A percentile compares a stretch with the other conserved stretches of the same genome.
Evolutionary conservation across 2,797 vertebrate genomes (phyloP).

Genomic region (Podarcis siculus): DNA sequence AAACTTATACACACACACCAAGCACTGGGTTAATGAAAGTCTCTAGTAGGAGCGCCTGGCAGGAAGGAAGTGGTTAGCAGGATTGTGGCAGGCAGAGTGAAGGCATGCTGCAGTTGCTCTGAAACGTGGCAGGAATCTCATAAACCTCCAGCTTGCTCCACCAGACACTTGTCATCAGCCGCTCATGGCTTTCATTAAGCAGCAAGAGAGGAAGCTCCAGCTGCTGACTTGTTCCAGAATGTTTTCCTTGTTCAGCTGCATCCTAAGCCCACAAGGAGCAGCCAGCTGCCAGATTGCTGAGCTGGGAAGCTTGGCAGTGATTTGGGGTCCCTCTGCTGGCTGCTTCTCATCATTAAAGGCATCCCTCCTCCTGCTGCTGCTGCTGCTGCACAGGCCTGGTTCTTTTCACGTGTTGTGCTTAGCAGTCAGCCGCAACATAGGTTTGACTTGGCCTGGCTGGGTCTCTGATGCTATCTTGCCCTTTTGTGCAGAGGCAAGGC

Average conservation of each 20-base stretch:
- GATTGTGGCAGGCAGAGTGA: slow-evolving; percentile 30
- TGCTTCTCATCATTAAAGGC: background rate
- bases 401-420: background rate
- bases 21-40: slow-evolving; percentile 51
- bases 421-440: too few species aligned
- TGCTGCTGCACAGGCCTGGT: background rate
- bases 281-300: slow-evolving; percentile 36
- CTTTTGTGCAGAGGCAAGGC: background rate
- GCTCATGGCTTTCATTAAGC: slow-evolving; percentile 64
- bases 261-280: slow-evolving; percentile 11
- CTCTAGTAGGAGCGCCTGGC: slow-evolving; percentile 46
- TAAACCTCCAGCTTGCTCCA: slow-evolving; percentile 31
- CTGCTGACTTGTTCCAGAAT: slow-evolving; percentile 39
- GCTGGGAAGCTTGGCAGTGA: background rate
- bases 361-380: background rate
- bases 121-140: slow-evolving; percentile 52
- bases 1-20: slow-evolving; percentile 41
- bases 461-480: background rate
- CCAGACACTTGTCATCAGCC: slow-evolving; percentile 41
- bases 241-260: slow-evolving; percentile 49
- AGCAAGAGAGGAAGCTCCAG: slow-evolving; percentile 55
- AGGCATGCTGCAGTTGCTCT: slow-evolving; percentile 8
- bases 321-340: slow-evolving; percentile 2
- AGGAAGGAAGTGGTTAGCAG: slow-evolving; percentile 60
- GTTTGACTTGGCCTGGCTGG: background rate